Percentiles rank a stretch among this genome's conserved stretches.
Conservation (phyloP, 2,888 invertebrate species). For the Drosophila sordidula region DNA sequence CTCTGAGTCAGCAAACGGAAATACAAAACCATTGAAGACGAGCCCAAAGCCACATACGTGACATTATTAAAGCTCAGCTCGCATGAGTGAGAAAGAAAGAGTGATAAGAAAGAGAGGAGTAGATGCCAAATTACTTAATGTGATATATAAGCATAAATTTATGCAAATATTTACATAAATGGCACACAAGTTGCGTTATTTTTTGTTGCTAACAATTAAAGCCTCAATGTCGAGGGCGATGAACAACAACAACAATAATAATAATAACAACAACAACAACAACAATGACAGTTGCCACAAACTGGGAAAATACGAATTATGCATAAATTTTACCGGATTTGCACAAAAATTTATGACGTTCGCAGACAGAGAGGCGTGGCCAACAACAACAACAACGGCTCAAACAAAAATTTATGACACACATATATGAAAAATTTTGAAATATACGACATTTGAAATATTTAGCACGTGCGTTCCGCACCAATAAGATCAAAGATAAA, state of each 20-base stretch:
- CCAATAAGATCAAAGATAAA: slow-evolving; percentile 31
- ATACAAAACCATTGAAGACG: slow-evolving; percentile 45
- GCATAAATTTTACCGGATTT: slow-evolving; percentile 68
- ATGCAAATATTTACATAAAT: slow-evolving; percentile 57
- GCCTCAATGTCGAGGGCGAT: slow-evolving; percentile 64
- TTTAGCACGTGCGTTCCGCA: slow-evolving; percentile 48
- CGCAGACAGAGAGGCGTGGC: slow-evolving; percentile 41
- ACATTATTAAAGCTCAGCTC: slow-evolving; percentile 41
- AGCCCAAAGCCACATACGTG: slow-evolving; percentile 49
- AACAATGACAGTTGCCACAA: slow-evolving; percentile 33
- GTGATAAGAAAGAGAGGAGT: slow-evolving; percentile 4
- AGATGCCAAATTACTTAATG: slow-evolving; percentile 40
- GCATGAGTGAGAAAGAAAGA: background rate
- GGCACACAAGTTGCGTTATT: slow-evolving; percentile 33
- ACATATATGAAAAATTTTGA: slow-evolving; percentile 33
- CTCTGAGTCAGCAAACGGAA: slow-evolving; percentile 63
- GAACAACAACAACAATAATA: slow-evolving; percentile 14
- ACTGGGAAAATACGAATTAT: slow-evolving; percentile 58
- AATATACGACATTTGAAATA: slow-evolving; percentile 54
- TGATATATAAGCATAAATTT: slow-evolving; percentile 60
- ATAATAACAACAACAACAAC: slow-evolving; percentile 6
- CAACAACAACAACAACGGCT: slow-evolving; percentile 19
- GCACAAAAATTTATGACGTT: slow-evolving; percentile 57
- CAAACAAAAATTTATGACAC: slow-evolving; percentile 19
- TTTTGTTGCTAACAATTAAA: slow-evolving; percentile 56